phyloP scores from a whole-genome alignment of 2,888 invertebrate genomes.

The Tridacna gigas region DNA sequence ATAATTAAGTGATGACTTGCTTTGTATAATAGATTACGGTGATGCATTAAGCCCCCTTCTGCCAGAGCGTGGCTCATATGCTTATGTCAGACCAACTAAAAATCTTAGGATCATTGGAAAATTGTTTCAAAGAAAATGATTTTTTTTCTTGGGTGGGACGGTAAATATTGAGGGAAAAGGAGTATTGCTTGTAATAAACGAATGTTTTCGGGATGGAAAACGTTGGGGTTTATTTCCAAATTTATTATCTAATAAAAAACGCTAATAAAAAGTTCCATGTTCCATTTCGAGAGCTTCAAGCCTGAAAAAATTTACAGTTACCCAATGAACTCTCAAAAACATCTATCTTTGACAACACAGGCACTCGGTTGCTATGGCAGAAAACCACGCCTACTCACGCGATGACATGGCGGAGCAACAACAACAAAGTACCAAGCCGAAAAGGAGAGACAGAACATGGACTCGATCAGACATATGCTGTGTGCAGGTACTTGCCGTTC shows the following conservation, averaged over 20 bases:
- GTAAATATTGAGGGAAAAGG: no score
- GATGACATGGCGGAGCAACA: background rate
- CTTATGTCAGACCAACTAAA: no score
- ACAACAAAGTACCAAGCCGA: background rate
- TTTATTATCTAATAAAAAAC: no score
- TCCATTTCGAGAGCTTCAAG: background rate
- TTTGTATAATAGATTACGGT: no score
- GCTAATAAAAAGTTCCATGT: background rate
- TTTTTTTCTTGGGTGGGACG: no score
- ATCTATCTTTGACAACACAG: background rate
- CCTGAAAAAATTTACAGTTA: background rate
- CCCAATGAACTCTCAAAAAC: background rate
- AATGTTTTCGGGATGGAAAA: background rate
- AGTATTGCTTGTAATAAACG: no score
- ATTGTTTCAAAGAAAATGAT: no score
- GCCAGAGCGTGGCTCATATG: no score
- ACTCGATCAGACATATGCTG: conserved; percentile 23
- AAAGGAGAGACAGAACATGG: background rate
- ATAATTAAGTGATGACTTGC: no score
- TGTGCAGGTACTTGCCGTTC: conserved; percentile 45
- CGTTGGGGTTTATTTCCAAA: background rate
- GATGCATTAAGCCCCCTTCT: no score
- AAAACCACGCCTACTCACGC: background rate
- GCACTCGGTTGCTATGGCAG: background rate
- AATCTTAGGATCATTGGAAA: no score